Evolutionary conservation across 2,113 vertebrate genomes (phyloP), one percentile per base, ranked within the genome.

Genomic region (crab-eating macaque (Macaca fascicularis)): DNA sequence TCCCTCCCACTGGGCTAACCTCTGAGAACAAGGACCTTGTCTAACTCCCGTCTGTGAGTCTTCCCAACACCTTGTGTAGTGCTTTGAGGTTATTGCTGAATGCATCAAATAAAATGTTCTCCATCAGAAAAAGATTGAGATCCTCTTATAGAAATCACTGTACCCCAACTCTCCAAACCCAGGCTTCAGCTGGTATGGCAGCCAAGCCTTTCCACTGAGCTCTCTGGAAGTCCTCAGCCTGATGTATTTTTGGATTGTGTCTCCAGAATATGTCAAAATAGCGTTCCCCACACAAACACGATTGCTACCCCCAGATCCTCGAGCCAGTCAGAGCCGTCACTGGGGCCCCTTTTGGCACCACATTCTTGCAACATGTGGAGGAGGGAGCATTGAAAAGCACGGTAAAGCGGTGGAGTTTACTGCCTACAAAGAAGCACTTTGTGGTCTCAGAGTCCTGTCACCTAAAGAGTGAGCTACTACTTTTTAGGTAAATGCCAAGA

Each of bases 181-280:
- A 23, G 75, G 82, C 64, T 96, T 86, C 13, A 76, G 59, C 45
- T 92, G 20, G 20, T 57, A 3, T 13, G 43, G 69, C 84, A 93
- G 83, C 92, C 64, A 48, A 90, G 88, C 82, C 61, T 87, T 90
- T 94, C 90, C 64, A 22, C 79, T 64, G 70, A 92, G 89, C 79
- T 61, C 85, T 86, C 85, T 84, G 86, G 69, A 97, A 95, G 93
- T n/a, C 82, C 86, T 97, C 87, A 14, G 95, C 86, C 35, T 89
- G 40, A 40, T 91, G 96, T 93, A 95, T 97, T 97, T 97, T 97
- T 95, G 79, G 91, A 74, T 79, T 45, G 2, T 79, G 22, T 91
- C 90, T 96, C 82, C 30, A 96, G 94, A 93, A 97, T 81, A 95
- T 90, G 93, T 97, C 93, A 96, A 95, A 97, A 92, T 95, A 90